Evolutionary conservation across 1,140 invertebrate species (phyloP).

Genomic region (Cecropterus lyciades): DNA sequence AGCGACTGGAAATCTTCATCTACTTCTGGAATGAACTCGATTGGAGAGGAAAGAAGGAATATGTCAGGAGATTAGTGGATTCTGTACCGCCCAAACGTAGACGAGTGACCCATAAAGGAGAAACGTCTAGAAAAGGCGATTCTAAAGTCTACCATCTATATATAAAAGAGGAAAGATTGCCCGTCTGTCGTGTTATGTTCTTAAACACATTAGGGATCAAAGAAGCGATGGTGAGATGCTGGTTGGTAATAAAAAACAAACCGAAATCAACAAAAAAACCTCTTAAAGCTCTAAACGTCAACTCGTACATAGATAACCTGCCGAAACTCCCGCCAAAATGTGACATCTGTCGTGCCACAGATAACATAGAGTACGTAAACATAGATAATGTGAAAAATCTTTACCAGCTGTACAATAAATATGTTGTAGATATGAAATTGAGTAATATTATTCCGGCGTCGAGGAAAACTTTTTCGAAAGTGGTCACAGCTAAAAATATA

Average conservation of each 20-base stretch:
- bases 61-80: constrained; percentile 53
- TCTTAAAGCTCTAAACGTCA: constrained; percentile 49
- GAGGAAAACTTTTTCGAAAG: constrained; percentile 58
- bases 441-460: constrained; percentile 48
- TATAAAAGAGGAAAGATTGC: constrained; percentile 41
- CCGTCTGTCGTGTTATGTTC: constrained; percentile 57
- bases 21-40: constrained; percentile 66
- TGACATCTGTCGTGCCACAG: constrained; percentile 41
- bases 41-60: constrained; percentile 55
- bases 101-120: constrained; percentile 38
- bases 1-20: constrained; percentile 48
- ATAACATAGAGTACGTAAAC: constrained; percentile 43
- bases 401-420: constrained; percentile 54
- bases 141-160: constrained; percentile 52
- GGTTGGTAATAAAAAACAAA: constrained; percentile 42
- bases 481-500: constrained; percentile 48
- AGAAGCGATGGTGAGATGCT: constrained; percentile 59
- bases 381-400: constrained; percentile 51
- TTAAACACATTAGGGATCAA: constrained; percentile 63
- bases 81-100: constrained; percentile 48
- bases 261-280: constrained; percentile 44
- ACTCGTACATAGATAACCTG: constrained; percentile 51
- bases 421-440: constrained; percentile 47
- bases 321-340: constrained; percentile 51
- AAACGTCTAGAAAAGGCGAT: constrained; percentile 49